Evolutionary conservation across 2,888 invertebrate genomes (phyloP).

Genomic region (Trichacis sp.): DNA sequence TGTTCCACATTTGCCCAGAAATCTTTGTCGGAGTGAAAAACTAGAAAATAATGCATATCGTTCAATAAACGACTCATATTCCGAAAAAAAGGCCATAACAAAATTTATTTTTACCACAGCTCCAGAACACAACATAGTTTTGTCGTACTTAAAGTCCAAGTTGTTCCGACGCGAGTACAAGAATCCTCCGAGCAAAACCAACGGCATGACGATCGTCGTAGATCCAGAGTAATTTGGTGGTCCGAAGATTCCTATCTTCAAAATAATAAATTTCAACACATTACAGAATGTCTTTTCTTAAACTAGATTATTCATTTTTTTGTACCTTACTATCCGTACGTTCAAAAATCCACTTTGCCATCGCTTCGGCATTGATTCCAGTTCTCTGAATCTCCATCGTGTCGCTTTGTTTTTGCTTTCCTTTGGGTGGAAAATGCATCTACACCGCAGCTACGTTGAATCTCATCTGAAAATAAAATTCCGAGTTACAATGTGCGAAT

Average conservation of each 20-base stretch:
- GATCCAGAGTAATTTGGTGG: constrained; percentile 99
- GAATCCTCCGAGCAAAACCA: constrained; percentile 87
- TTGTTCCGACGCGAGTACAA: constrained; percentile 95
- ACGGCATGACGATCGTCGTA: constrained; percentile 86
- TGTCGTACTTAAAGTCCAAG: constrained; percentile 96
- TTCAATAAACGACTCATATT: too few species aligned
- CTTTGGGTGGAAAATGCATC: constrained; percentile 98
- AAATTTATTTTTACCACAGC: constrained; percentile 78
- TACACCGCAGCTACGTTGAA: constrained; percentile 98
- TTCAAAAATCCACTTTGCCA: constrained; percentile 96
- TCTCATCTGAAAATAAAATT: constrained; percentile 87
- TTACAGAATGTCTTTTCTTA: neutral
- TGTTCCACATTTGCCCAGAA: constrained; percentile 99
- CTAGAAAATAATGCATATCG: too few species aligned
- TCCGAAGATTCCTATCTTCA: constrained; percentile 91
- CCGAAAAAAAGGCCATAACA: too few species aligned
- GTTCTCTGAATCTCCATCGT: constrained; percentile 97
- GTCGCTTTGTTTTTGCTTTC: constrained; percentile 89
- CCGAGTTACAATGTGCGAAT: too few species aligned
- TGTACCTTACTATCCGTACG: constrained; percentile 91
- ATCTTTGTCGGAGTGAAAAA: constrained; percentile 97
- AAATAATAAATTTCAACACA: constrained; percentile 30
- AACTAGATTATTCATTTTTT: neutral
- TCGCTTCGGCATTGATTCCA: constrained; percentile 95
- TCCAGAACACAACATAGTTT: constrained; percentile 94